Conservation (phyloP, 2,113 vertebrate species). For the Neotoma lepida region DNA sequence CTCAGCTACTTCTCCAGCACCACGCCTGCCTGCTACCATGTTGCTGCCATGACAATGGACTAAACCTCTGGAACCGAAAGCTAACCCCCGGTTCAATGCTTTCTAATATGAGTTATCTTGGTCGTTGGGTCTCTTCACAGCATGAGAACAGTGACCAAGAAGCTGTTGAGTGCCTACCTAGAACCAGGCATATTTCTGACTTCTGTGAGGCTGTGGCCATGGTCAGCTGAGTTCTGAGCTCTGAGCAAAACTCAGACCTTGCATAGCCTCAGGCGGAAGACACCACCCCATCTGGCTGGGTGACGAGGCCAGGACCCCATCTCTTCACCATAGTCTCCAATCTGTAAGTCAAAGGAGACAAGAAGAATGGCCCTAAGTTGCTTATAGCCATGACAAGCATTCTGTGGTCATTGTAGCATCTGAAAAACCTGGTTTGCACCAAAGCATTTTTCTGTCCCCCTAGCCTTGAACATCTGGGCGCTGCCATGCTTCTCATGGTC, state of each 20-base stretch:
- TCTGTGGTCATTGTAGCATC: not conserved
- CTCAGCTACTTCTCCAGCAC: not conserved
- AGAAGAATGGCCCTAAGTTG: not conserved
- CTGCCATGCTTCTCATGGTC: not conserved
- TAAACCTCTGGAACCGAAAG: not conserved
- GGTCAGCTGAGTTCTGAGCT: not conserved
- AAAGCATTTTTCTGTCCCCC: not conserved
- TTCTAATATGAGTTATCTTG: not conserved
- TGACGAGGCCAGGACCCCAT: not conserved
- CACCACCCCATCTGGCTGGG: too few relatives aligned
- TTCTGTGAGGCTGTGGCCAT: not conserved
- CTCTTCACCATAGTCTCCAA: not conserved
- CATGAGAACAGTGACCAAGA: not conserved
- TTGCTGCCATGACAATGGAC: not conserved
- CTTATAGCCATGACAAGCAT: not conserved
- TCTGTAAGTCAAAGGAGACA: not conserved
- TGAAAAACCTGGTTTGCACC: fast-evolving
- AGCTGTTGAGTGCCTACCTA: not conserved
- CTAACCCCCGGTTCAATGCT: not conserved
- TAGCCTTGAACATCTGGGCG: not conserved
- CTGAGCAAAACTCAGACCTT: not conserved
- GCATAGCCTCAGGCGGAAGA: not conserved
- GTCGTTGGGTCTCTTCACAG: not conserved
- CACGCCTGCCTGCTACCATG: not conserved
- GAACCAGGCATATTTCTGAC: not conserved